Percentiles rank a stretch among this genome's conserved stretches.
Evolutionary conservation across 2,113 vertebrate species (phyloP).

Genomic region (Colossoma macropomum): DNA sequence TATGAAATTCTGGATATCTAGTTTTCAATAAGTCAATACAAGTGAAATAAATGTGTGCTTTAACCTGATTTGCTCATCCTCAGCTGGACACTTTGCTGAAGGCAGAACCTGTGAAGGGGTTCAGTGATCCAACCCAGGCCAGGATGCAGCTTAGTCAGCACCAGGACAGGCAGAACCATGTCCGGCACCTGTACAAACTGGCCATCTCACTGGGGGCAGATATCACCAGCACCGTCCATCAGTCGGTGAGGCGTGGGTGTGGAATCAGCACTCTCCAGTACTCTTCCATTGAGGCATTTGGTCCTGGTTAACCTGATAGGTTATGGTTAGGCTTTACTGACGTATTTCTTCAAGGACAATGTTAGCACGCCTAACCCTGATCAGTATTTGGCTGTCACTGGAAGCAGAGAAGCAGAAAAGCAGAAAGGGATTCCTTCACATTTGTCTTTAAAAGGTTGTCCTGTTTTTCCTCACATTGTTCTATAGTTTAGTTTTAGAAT

Average conservation of each 20-base stretch:
- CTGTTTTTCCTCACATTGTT: too few relatives aligned
- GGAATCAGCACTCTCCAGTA: neutral
- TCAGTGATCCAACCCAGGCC: slow-evolving; percentile 57
- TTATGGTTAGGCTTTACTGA: neutral
- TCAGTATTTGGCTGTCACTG: too few relatives aligned
- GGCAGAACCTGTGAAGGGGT: slow-evolving; percentile 59
- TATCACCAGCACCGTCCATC: slow-evolving; percentile 82
- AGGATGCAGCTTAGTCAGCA: slow-evolving; percentile 67
- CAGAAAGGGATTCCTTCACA: too few relatives aligned
- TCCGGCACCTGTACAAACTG: slow-evolving; percentile 76
- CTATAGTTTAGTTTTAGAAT: too few relatives aligned
- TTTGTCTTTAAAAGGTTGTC: too few relatives aligned
- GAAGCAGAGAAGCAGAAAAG: too few relatives aligned
- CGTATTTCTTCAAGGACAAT: neutral
- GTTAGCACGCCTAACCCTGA: too few relatives aligned
- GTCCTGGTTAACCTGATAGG: neutral
- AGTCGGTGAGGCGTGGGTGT: slow-evolving; percentile 73
- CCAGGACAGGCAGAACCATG: slow-evolving; percentile 73
- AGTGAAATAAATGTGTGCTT: too few relatives aligned
- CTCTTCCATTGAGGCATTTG: neutral
- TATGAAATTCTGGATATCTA: too few relatives aligned
- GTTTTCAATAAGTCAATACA: too few relatives aligned
- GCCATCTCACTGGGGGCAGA: slow-evolving; percentile 76
- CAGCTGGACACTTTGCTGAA: slow-evolving; percentile 75
- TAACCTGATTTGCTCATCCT: slow-evolving; percentile 33